These are phyloP conservation scores for Antigone vipio DNA, from an alignment of 2,113 vertebrate genomes.

Conservation along the genomic window DNA sequence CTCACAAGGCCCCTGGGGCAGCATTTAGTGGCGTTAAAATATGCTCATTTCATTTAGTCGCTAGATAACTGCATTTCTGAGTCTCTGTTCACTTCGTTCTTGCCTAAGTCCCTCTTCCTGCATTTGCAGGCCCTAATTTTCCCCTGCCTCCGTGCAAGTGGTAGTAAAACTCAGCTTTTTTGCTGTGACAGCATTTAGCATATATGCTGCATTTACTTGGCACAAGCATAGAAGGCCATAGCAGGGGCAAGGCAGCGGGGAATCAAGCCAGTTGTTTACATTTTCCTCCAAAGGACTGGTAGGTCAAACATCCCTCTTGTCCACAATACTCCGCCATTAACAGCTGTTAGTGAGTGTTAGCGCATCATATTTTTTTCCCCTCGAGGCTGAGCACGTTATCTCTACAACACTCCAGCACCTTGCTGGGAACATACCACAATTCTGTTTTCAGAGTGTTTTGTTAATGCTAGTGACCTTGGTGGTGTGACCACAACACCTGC, in stretches of 20 bases:
- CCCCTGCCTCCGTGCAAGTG: background rate
- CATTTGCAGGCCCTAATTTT: background rate
- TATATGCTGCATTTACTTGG: background rate
- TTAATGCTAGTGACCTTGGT: slow-evolving; percentile 48
- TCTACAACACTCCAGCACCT: slow-evolving; percentile 26
- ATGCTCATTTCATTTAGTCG: background rate
- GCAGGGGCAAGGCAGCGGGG: background rate
- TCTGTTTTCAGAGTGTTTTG: slow-evolving; percentile 36
- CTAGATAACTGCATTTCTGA: background rate
- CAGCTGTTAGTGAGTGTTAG: slow-evolving; percentile 25
- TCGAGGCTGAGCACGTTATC: slow-evolving; percentile 14
- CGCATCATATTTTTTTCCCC: slow-evolving; percentile 16
- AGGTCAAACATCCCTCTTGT: slow-evolving; percentile 36
- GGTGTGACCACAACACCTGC: slow-evolving; percentile 65
- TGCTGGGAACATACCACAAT: slow-evolving; percentile 8
- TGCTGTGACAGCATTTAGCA: background rate
- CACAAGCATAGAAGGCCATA: background rate
- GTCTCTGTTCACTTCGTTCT: background rate
- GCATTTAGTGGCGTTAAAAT: background rate
- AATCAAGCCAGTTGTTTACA: slow-evolving; percentile 39
- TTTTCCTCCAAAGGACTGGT: background rate
- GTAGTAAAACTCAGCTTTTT: background rate
- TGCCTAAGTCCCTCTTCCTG: background rate
- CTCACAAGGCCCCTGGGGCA: background rate
- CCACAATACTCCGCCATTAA: slow-evolving; percentile 7